Evolutionary conservation across 2,888 invertebrate species (phyloP).

Genomic region (Volucella inanis): DNA sequence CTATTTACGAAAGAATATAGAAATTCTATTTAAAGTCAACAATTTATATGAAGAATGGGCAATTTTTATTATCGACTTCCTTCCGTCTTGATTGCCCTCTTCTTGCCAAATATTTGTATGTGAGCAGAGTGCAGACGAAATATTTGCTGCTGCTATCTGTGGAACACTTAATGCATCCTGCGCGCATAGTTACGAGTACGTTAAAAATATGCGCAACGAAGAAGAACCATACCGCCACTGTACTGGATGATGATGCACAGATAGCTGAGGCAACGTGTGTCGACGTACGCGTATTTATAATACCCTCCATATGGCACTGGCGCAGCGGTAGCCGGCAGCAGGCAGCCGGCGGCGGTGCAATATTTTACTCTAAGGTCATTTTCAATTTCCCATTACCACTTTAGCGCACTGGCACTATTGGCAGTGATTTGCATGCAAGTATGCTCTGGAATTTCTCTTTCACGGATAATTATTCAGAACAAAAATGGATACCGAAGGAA

Average conservation of each 20-base stretch:
- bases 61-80: conserved; percentile 73
- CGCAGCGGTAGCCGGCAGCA: too few species aligned
- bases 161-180: conserved; percentile 69
- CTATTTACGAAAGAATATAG: conserved; percentile 7
- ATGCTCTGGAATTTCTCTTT: conserved; percentile 64
- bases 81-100: conserved; percentile 58
- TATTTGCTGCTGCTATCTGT: conserved; percentile 16
- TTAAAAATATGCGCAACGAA: conserved; percentile 38
- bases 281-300: conserved; percentile 67
- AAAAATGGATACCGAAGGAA: conserved; percentile 49
- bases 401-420: conserved; percentile 21
- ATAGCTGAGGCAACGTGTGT: conserved; percentile 62
- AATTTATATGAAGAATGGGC: conserved; percentile 65
- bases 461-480: conserved; percentile 67
- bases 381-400: conserved; percentile 60
- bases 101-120: neutral
- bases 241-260: conserved; percentile 18
- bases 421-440: conserved; percentile 64
- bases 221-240: conserved; percentile 11
- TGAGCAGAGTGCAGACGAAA: conserved; percentile 13
- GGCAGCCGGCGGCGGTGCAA: conserved; percentile 31
- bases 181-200: conserved; percentile 22
- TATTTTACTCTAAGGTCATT: conserved; percentile 70
- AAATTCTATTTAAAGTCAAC: conserved; percentile 54
- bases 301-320: conserved; percentile 63